Percentiles rank a stretch among this genome's conserved stretches.
Conservation (phyloP, 2,888 invertebrate species). For the Aleiodes leptofemur region DNA sequence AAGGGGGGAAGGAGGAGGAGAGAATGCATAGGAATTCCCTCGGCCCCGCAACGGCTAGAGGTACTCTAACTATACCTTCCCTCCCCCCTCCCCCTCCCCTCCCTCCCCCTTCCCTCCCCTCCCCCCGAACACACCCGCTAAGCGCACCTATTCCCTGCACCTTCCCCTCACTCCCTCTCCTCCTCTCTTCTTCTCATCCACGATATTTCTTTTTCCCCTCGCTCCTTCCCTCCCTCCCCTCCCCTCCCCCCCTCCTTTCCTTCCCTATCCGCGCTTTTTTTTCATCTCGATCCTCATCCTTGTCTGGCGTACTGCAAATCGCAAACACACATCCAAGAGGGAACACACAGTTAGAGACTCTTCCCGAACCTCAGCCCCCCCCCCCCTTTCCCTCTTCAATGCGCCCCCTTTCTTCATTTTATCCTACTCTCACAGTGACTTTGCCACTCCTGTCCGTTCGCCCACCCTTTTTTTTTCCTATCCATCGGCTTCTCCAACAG, state of each 20-base stretch:
- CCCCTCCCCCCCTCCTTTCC: slow-evolving; percentile 42
- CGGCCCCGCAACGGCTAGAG: slow-evolving; percentile 50
- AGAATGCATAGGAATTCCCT: slow-evolving; percentile 68
- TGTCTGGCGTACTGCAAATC: background rate
- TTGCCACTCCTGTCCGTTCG: slow-evolving; percentile 45
- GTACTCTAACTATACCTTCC: slow-evolving; percentile 47
- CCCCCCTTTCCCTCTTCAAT: background rate
- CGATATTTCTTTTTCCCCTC: slow-evolving; percentile 41
- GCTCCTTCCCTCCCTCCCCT: slow-evolving; percentile 43
- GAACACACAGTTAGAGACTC: slow-evolving; percentile 31
- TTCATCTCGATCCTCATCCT: slow-evolving; percentile 34
- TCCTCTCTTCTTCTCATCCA: slow-evolving; percentile 21
- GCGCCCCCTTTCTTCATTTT: slow-evolving; percentile 35
- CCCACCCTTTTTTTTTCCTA: slow-evolving; percentile 45
- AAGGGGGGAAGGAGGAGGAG: slow-evolving; percentile 8
- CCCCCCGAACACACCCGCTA: slow-evolving; percentile 46
- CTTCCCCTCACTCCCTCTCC: slow-evolving; percentile 45
- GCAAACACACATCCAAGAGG: background rate
- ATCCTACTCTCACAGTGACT: slow-evolving; percentile 43
- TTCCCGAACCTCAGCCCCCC: slow-evolving; percentile 42
- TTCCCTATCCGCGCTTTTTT: slow-evolving; percentile 36
- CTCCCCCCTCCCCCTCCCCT: slow-evolving; percentile 52
- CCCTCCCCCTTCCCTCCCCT: slow-evolving; percentile 46
- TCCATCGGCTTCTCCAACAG: slow-evolving; percentile 15
- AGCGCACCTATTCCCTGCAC: slow-evolving; percentile 58